phyloP scores from a whole-genome alignment of 2,797 vertebrate species.

The Poeciliopsis turneri region DNA sequence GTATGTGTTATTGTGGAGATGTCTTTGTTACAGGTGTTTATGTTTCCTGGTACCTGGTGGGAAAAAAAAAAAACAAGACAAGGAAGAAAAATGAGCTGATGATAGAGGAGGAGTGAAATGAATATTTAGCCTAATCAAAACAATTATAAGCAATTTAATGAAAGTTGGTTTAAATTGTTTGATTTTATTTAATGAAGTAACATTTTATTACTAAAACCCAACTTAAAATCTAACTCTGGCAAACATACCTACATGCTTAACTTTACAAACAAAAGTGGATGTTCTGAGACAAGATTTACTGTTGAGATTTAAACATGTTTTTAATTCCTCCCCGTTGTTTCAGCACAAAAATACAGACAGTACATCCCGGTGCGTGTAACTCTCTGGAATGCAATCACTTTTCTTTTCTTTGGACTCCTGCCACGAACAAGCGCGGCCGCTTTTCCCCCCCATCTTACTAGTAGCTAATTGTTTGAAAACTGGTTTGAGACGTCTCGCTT shows the following conservation, averaged over 20 bases:
- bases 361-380: constrained; percentile 8
- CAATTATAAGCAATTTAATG: not conserved
- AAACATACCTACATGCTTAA: not conserved
- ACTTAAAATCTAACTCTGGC: not conserved
- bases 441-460: constrained; percentile 6
- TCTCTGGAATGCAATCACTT: constrained; percentile 26
- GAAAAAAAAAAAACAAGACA: constrained; percentile 9
- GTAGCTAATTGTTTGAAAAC: constrained; percentile 37
- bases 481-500: constrained; percentile 23
- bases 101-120: not conserved
- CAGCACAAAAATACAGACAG: not conserved
- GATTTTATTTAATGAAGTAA: not conserved
- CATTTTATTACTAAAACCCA: not conserved
- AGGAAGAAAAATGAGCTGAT: constrained; percentile 15
- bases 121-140: not conserved
- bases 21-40: constrained; percentile 32
- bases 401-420: constrained; percentile 9
- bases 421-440: constrained; percentile 37
- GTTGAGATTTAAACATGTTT: not conserved
- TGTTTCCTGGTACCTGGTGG: constrained; percentile 57
- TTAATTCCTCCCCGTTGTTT: not conserved
- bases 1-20: not conserved
- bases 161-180: not conserved
- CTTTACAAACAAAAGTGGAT: not conserved
- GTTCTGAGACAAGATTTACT: not conserved